A percentile compares a stretch with the other conserved stretches of the same genome.
Conservation (phyloP, 2,113 vertebrate species). For the Oncorhynchus tshawytscha region DNA sequence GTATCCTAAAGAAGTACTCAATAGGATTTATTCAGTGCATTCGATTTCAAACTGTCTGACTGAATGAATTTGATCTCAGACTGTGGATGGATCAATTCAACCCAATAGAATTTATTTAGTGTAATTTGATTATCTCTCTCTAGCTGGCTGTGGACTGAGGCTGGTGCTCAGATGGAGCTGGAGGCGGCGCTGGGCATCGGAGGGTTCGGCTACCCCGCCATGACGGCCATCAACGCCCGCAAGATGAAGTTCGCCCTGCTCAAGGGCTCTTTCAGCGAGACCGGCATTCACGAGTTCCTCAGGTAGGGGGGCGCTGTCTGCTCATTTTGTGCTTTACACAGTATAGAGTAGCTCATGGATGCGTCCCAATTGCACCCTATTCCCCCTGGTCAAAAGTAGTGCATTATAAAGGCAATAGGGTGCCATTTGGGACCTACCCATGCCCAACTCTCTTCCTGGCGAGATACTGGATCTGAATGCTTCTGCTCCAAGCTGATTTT, state of each 20-base stretch:
- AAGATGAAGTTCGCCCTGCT: conserved; percentile 97
- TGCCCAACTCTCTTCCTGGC: no score
- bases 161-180: conserved; percentile 88
- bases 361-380: no score
- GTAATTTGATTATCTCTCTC: background rate
- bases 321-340: no score
- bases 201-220: conserved; percentile 95
- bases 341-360: background rate
- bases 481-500: background rate
- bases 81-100: background rate
- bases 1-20: background rate
- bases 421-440: no score
- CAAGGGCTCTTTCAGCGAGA: conserved; percentile 92
- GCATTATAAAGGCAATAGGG: no score
- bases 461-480: no score
- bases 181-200: conserved; percentile 89
- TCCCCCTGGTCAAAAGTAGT: no score
- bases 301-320: conserved; percentile 51
- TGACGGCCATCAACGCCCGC: conserved; percentile 92
- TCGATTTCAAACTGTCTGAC: background rate
- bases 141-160: conserved; percentile 89
- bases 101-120: background rate
- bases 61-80: background rate
- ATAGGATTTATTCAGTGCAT: background rate
- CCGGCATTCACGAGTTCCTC: conserved; percentile 77